Evolutionary conservation across 2,888 invertebrate genomes (phyloP), one percentile per base, ranked within the genome.

Genomic region (Temnothorax ravouxi): DNA sequence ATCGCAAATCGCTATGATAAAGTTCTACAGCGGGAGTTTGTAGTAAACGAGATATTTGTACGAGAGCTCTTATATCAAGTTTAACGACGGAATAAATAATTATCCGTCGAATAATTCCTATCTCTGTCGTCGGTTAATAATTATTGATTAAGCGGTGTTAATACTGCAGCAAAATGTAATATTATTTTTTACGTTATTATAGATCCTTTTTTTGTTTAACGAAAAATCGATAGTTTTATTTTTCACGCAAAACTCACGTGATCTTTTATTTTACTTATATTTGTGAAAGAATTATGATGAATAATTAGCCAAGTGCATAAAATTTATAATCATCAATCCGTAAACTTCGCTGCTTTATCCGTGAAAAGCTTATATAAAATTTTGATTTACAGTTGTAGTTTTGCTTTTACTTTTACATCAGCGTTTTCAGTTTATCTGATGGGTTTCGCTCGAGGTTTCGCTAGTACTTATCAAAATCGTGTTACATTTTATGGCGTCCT

Each of bases 61-160:
- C 9, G 18, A 15, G 15, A 18, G 13, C n/a, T 47, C 13, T 25
- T 29, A 25, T 13, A 25, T 76, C 25, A 59, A 25, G 18, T 21
- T 79, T 56, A 50, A 21, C 3, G 29, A n/a, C n/a, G n/a, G n/a
- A n/a, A 72, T 25, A 79, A 59, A 59, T 76, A 38, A 76, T 52
- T 76, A 25, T 15, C 6, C 38, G 9, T 18, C 11, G 34, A 41
- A 38, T 69, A 50, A 41, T 8, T 29, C 15, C 6, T 34, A 50
- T 47, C 3, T 75, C 3, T 75, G 15, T 64, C 34, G 4, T 44
- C n/a, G 1, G 8, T 18, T 75, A 64, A 75, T 25, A 56, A 59
- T 50, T 15, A 47, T 64, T 64, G 44, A 44, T 62, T 29, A n/a
- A 75, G 47, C 4, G 11, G n/a, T 4, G 4, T 47, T 25, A 29